Evolutionary conservation across 2,113 vertebrate species (phyloP).

Genomic region (Ceuthmochares aereus): DNA sequence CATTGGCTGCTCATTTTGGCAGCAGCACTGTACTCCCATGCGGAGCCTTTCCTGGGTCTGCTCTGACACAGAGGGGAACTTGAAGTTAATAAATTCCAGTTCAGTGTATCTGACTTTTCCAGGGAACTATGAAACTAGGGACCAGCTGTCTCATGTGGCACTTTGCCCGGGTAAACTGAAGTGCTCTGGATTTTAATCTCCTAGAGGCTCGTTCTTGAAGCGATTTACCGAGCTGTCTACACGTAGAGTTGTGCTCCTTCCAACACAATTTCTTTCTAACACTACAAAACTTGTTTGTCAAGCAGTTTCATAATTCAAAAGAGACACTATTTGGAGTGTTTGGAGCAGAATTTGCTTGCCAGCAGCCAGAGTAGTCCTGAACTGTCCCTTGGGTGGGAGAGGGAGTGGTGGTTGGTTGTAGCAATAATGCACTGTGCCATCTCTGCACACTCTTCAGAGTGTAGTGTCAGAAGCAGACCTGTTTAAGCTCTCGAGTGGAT

Average conservation of each 20-base stretch:
- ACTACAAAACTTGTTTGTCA: not conserved
- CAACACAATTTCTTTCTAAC: not conserved
- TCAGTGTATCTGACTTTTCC: not conserved
- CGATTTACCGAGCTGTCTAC: not conserved
- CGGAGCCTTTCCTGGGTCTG: not conserved
- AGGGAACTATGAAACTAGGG: not conserved
- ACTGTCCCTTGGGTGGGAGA: not conserved
- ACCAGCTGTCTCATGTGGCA: not conserved
- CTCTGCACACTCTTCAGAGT: not conserved
- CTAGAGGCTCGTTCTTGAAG: not conserved
- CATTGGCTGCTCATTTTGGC: not conserved
- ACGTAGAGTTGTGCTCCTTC: not conserved
- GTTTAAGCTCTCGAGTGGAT: not conserved
- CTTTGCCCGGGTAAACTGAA: not conserved
- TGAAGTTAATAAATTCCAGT: not conserved
- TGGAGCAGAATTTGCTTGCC: not conserved
- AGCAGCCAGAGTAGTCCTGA: not conserved
- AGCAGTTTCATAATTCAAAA: not conserved
- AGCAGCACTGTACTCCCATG: fast-evolving
- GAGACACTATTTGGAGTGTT: not conserved
- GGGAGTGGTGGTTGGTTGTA: not conserved
- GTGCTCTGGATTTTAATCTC: not conserved
- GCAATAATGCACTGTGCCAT: not conserved
- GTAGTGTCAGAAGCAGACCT: not conserved
- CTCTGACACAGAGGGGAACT: not conserved